phyloP scores from a whole-genome alignment of 2,113 vertebrate species.

The Ochotona princeps region DNA sequence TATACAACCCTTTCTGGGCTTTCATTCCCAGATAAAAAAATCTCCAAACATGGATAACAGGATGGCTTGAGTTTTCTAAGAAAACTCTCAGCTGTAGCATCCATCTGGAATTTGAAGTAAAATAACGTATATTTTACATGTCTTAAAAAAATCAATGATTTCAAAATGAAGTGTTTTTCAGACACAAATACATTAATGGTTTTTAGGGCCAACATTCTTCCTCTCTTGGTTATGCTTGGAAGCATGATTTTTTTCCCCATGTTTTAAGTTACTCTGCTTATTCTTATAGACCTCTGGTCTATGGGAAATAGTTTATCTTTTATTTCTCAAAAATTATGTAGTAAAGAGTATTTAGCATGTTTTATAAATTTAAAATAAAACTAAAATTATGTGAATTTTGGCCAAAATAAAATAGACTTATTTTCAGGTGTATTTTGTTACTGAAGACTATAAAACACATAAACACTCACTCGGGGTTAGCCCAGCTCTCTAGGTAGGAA shows the following conservation, averaged over 20 bases:
- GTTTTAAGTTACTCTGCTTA: neutral
- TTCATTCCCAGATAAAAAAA: neutral
- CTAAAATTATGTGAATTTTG: neutral
- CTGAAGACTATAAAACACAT: neutral
- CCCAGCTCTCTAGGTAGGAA: neutral
- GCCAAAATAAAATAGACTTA: neutral
- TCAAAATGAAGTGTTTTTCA: neutral
- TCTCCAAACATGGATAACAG: neutral
- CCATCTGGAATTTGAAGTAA: neutral
- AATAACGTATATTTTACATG: slow-evolving; percentile 5
- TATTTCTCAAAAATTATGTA: no score
- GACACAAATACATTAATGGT: neutral
- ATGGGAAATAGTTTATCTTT: neutral
- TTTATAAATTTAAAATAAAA: neutral
- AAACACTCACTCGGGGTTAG: neutral
- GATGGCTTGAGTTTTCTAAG: neutral
- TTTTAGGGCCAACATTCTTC: neutral
- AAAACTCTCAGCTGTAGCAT: neutral
- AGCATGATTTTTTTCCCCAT: neutral
- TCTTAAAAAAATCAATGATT: neutral
- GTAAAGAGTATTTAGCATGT: no score
- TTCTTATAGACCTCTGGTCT: neutral
- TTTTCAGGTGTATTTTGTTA: slow-evolving; percentile 24
- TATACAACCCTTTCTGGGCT: neutral
- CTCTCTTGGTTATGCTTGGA: neutral